Conservation (phyloP, 2,797 vertebrate species). For the Myripristis murdjan region DNA sequence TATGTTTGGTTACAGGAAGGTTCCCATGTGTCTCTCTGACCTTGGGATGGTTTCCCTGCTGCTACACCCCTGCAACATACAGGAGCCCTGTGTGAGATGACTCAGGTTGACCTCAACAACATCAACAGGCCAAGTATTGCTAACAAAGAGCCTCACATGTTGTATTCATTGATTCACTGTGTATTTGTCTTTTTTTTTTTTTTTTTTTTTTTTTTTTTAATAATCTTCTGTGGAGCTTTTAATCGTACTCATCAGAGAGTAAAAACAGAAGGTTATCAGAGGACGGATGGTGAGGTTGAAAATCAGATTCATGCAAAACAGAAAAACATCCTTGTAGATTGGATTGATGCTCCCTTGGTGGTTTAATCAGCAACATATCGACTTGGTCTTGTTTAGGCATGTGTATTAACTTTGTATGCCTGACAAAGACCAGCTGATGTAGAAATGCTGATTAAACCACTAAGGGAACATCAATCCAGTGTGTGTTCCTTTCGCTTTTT, state of each 20-base stretch:
- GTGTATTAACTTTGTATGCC: constrained; percentile 1
- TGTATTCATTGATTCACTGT: background rate
- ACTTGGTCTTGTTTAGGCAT: background rate
- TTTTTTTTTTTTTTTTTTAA: background rate
- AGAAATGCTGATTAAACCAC: constrained; percentile 11
- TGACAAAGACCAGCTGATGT: constrained; percentile 16
- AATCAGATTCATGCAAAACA: background rate
- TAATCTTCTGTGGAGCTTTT: background rate
- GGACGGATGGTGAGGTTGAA: background rate
- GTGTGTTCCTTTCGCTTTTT: constrained; percentile 23
- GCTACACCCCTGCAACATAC: constrained; percentile 51
- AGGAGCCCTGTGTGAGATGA: constrained; percentile 60
- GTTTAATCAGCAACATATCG: constrained; percentile 13
- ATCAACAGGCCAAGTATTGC: constrained; percentile 25
- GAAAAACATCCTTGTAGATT: background rate
- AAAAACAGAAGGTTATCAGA: background rate
- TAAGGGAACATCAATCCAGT: constrained; percentile 5
- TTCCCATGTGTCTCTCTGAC: constrained; percentile 71
- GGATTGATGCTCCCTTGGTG: constrained; percentile 5
- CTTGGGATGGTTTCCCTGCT: constrained; percentile 67
- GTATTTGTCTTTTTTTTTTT: background rate
- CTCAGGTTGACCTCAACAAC: constrained; percentile 57
- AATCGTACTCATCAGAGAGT: background rate
- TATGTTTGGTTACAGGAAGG: constrained; percentile 57
- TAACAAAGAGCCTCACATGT: constrained; percentile 1